These are phyloP conservation scores for Brachionus asplanchnoidis DNA, from an alignment of 1,140 invertebrate genomes.

Conservation along the genomic window DNA sequence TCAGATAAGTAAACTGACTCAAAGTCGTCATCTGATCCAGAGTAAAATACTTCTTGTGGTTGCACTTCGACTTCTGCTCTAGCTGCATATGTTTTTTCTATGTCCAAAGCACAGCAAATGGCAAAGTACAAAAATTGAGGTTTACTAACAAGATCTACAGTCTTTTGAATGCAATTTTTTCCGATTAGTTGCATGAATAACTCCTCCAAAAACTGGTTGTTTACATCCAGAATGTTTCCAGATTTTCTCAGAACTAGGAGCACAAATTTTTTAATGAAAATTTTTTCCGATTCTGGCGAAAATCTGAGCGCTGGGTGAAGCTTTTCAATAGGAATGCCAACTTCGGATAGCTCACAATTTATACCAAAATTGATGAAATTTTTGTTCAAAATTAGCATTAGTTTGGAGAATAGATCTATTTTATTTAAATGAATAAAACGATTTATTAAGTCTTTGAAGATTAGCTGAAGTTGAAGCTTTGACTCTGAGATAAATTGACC, in stretches of 20 bases:
- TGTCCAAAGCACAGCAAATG: not conserved
- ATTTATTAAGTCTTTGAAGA: conserved; percentile 19
- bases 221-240: not conserved
- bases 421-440: not conserved
- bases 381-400: not conserved
- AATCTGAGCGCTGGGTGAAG: conserved; percentile 15
- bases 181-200: conserved; percentile 12
- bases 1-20: not conserved
- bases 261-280: conserved; percentile 24
- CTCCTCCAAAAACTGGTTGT: conserved; percentile 4
- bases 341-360: not conserved
- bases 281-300: not conserved
- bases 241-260: conserved; percentile 17
- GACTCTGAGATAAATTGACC: not conserved
- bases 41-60: not conserved
- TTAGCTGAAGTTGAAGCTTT: not conserved
- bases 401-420: not conserved
- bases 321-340: not conserved
- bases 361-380: not conserved
- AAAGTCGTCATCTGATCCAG: not conserved
- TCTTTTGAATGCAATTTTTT: conserved; percentile 19
- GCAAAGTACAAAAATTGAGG: conserved; percentile 16
- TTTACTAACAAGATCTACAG: not conserved
- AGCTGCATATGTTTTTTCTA: not conserved
- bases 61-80: not conserved